These are phyloP conservation scores for Lasaia peninsularis DNA, from an alignment of 1,140 invertebrate genomes.

Conservation along the genomic window DNA sequence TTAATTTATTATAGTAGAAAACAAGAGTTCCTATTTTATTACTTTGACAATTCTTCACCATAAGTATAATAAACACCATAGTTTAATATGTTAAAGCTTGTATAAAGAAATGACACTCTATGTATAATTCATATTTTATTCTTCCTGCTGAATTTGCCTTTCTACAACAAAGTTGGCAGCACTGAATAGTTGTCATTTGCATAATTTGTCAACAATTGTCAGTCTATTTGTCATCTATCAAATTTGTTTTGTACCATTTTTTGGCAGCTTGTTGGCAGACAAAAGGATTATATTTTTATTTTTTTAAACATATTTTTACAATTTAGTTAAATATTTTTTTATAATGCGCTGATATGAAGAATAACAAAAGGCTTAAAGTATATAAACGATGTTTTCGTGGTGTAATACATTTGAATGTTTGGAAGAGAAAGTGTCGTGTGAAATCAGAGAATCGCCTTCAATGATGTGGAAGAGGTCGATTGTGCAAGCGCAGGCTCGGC, in stretches of 20 bases:
- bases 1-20: too few species aligned
- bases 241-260: not conserved
- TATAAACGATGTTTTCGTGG: slow-evolving; percentile 40
- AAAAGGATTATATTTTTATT: slow-evolving; percentile 15
- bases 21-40: too few species aligned
- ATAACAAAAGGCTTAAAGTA: slow-evolving; percentile 19
- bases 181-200: not conserved
- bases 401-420: slow-evolving; percentile 37
- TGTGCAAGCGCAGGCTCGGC: slow-evolving; percentile 58
- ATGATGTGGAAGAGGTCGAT: slow-evolving; percentile 75
- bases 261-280: slow-evolving; percentile 20
- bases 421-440: slow-evolving; percentile 72
- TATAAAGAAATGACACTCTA: too few species aligned
- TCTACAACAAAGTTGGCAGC: not conserved
- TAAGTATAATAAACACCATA: too few species aligned
- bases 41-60: too few species aligned
- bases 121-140: too few species aligned
- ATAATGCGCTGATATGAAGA: slow-evolving; percentile 43
- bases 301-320: too few species aligned
- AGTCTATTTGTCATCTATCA: slow-evolving; percentile 8
- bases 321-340: slow-evolving; percentile 1
- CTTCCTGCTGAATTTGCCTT: too few species aligned
- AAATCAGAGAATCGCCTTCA: slow-evolving; percentile 69
- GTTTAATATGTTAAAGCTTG: too few species aligned
- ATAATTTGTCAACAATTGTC: slow-evolving; percentile 5